Conservation (phyloP, 2,797 vertebrate genomes). For the Argyrosomus regius region DNA sequence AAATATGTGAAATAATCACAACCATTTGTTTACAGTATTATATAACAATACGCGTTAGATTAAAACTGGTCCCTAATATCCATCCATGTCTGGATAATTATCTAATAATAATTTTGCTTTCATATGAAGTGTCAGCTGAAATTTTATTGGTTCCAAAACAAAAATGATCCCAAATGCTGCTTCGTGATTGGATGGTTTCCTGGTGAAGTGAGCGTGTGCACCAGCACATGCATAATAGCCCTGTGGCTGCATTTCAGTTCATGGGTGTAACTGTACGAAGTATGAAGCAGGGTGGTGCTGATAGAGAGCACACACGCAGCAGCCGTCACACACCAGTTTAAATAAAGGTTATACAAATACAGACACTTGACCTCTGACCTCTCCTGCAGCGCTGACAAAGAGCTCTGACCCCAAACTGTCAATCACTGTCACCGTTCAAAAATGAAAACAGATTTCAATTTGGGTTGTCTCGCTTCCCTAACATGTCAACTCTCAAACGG, state of each 20-base stretch:
- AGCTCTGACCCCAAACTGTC: slow-evolving; percentile 8
- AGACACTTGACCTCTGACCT: slow-evolving; percentile 22
- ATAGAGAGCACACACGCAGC: neutral
- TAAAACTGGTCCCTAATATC: neutral
- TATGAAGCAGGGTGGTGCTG: neutral
- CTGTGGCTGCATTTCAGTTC: neutral
- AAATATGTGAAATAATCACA: neutral
- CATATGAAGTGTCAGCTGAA: neutral
- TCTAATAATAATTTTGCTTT: neutral
- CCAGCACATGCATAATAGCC: neutral
- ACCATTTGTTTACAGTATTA: neutral
- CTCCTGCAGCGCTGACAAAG: neutral
- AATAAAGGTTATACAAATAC: neutral
- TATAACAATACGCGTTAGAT: neutral
- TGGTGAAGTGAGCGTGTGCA: neutral
- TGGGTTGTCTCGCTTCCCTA: no score
- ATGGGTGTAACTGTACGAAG: neutral
- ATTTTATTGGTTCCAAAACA: neutral
- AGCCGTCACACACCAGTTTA: no score
- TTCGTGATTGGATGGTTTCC: neutral
- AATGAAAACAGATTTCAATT: neutral
- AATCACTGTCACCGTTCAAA: slow-evolving; percentile 6
- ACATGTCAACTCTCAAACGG: no score
- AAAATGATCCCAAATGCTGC: neutral
- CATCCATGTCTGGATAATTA: slow-evolving; percentile 11